Evolutionary conservation across 2,888 invertebrate species (phyloP).

Genomic region (Zhuqinia jingwanae): DNA sequence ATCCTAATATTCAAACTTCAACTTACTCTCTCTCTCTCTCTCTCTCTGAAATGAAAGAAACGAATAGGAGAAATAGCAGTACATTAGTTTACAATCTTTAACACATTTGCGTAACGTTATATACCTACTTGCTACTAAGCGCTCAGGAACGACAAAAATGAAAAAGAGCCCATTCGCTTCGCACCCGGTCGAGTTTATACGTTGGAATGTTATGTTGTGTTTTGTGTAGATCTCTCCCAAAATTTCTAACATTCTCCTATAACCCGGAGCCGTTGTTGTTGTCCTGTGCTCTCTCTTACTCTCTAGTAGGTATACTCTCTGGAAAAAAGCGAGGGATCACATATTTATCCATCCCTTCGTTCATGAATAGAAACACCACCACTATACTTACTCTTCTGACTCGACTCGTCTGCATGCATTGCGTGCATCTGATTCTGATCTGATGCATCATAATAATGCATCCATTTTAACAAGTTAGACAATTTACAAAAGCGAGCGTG

Average conservation of each 20-base stretch:
- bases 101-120: background rate
- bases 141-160: constrained; percentile 49
- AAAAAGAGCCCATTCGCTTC: constrained; percentile 62
- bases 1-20: constrained; percentile 12
- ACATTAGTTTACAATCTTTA: constrained; percentile 35
- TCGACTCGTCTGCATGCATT: constrained; percentile 2
- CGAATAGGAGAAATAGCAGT: constrained; percentile 26
- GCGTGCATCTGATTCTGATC: constrained; percentile 36
- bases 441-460: constrained; percentile 34
- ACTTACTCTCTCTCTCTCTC: too few relatives aligned
- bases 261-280: constrained; percentile 18
- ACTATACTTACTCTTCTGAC: background rate
- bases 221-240: background rate
- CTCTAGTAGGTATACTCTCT: constrained; percentile 7
- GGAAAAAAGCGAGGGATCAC: constrained; percentile 66
- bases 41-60: background rate
- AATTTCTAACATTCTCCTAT: background rate
- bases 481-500: constrained; percentile 34
- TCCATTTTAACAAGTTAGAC: constrained; percentile 42
- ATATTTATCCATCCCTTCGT: constrained; percentile 36
- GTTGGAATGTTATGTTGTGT: constrained; percentile 62
- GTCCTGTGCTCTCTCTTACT: background rate
- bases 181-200: constrained; percentile 64
- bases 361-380: background rate
- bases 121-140: constrained; percentile 2